A percentile compares a stretch with the other conserved stretches of the same genome.
Evolutionary conservation across 1,140 invertebrate species (phyloP).

Genomic region (Eurosta solidaginis): DNA sequence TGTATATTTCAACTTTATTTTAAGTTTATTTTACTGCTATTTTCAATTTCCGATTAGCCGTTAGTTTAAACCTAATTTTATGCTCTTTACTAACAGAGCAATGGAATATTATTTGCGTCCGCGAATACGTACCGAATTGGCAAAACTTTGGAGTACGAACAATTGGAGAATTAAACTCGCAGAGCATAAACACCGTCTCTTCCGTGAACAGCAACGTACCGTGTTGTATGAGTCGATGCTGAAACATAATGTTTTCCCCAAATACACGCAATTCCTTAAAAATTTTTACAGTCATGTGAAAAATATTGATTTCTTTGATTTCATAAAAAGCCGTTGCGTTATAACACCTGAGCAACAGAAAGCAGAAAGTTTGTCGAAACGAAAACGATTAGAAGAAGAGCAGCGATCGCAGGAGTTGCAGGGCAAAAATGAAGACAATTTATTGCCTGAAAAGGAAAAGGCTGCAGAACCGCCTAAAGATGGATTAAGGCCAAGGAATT

Average conservation of each 20-base stretch:
- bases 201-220: slow-evolving; percentile 48
- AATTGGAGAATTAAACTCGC: slow-evolving; percentile 24
- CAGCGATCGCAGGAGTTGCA: neutral
- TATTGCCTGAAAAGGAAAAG: neutral
- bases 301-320: slow-evolving; percentile 32
- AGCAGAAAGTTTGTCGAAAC: neutral
- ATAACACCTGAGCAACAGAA: neutral
- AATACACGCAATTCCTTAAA: slow-evolving; percentile 46
- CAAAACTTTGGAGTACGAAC: neutral
- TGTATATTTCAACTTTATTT: neutral
- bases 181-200: slow-evolving; percentile 36
- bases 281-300: neutral
- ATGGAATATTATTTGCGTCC: slow-evolving; percentile 26
- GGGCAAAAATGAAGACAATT: neutral
- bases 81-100: neutral
- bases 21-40: neutral
- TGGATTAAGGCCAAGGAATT: neutral
- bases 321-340: neutral
- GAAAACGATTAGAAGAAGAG: neutral
- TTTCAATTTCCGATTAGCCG: no score
- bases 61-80: neutral
- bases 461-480: neutral
- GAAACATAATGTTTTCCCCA: slow-evolving; percentile 50
- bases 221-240: slow-evolving; percentile 50
- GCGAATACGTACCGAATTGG: neutral